These are phyloP conservation scores for Uria aalge DNA, from an alignment of 2,113 vertebrate species.

Conservation along the genomic window DNA sequence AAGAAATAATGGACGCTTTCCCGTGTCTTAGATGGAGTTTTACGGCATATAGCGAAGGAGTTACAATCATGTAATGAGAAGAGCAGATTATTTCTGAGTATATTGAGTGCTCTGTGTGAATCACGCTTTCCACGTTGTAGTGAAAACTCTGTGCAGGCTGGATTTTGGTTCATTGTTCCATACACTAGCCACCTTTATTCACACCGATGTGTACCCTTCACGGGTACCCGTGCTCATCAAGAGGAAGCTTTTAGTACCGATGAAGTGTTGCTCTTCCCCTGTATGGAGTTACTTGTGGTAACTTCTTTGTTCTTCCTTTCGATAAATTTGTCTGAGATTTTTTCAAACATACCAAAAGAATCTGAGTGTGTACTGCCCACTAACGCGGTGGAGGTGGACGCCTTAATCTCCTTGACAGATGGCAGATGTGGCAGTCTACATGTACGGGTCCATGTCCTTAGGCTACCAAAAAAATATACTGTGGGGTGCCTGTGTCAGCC, in stretches of 20 bases:
- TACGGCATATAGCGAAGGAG: not conserved
- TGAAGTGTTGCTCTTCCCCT: not conserved
- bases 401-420: not conserved
- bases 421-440: not conserved
- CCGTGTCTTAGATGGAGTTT: not conserved
- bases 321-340: not conserved
- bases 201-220: not conserved
- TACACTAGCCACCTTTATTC: not conserved
- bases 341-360: not conserved
- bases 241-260: not conserved
- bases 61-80: not conserved
- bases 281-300: not conserved
- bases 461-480: not conserved
- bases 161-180: not conserved
- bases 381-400: not conserved
- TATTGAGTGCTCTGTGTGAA: not conserved
- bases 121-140: not conserved
- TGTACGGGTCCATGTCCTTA: not conserved
- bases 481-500: not conserved
- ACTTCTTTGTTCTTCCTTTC: not conserved
- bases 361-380: not conserved
- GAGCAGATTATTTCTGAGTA: not conserved
- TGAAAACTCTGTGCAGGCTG: not conserved
- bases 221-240: not conserved
- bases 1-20: not conserved